These are phyloP conservation scores for Bombus cullumanus DNA, from an alignment of 1,140 invertebrate genomes.

Conservation along the genomic window DNA sequence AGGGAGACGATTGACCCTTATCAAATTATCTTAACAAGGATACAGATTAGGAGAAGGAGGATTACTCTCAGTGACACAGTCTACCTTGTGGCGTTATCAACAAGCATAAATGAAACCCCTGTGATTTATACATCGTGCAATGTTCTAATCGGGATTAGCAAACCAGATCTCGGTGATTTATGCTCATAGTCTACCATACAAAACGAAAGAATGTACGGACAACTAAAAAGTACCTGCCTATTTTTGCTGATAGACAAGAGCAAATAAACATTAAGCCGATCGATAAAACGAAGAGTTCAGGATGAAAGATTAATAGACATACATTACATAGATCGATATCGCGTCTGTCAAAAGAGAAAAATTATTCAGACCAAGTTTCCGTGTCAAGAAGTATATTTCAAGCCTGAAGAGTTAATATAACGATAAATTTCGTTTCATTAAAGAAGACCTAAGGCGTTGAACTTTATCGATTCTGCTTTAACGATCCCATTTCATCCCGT, in stretches of 20 bases:
- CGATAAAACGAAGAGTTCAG: background rate
- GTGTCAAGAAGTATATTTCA: background rate
- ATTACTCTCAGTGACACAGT: conserved; percentile 26
- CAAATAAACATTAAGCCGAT: background rate
- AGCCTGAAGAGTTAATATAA: background rate
- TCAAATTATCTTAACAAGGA: conserved; percentile 19
- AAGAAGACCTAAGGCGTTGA: background rate
- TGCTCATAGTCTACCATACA: background rate
- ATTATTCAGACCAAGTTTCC: background rate
- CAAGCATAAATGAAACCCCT: conserved; percentile 27
- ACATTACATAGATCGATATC: no score
- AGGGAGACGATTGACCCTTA: background rate
- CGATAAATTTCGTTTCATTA: background rate
- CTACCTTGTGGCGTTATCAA: conserved; percentile 35
- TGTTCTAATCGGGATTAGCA: conserved; percentile 47
- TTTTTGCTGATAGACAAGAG: background rate
- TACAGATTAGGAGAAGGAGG: conserved; percentile 18
- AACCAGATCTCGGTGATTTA: conserved; percentile 29
- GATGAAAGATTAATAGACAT: background rate
- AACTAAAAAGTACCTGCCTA: background rate
- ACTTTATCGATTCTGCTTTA: background rate
- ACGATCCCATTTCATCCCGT: background rate
- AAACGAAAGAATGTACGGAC: background rate
- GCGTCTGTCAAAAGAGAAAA: background rate
- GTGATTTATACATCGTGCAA: conserved; percentile 46